Base-by-base conservation (phyloP, 2,888 invertebrate genomes). In the Ommatoiulus sabulosus region DNA sequence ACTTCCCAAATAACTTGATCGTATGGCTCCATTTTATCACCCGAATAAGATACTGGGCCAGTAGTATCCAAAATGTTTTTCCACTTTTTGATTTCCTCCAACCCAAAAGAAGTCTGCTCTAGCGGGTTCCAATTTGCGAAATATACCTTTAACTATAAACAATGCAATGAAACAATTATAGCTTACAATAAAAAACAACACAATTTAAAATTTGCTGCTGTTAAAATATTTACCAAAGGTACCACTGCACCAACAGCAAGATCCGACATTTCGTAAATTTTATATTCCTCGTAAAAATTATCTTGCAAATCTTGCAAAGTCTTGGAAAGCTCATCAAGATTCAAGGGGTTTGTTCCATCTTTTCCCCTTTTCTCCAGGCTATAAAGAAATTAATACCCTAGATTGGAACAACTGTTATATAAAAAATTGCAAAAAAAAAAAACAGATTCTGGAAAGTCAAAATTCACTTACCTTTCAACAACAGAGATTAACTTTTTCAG, bases 1-100 rank as follows among this genome's bases (percentile, higher is more conserved):
- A 96, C 95, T 92, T 97, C 96, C 97, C 98, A 98, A 90, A 98
- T 93, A 89, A 98, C 93, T 91, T 95, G 95, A 93, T 97, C 96
- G 92, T 96, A 97, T 0, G 97, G 96, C 46, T 87, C 89, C n/a
- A 88, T 90, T 93, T 93, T 80, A 97, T 92, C 90, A 97, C 94
- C 63, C 93, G 48, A 35, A 46, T 52, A 89, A 17, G 85, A 85
- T 44, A 94, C 93, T 20, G 43, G 48, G 1, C 57, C 57, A 80
- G 86, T 88, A 44, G 92, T 92, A 88, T 93, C 93, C 52, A 93
- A 91, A 44, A 93, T 90, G n/a, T 91, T 91, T 89, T 92, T 92
- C 93, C 93, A 93, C 84, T 92, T 92, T 87, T 91, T 90, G 90
- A 94, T 92, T 15, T 93, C 91, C 15, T 92, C 92, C 44, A 92